phyloP scores from a whole-genome alignment of 1,140 invertebrate genomes.

The Aphidius ervi region DNA sequence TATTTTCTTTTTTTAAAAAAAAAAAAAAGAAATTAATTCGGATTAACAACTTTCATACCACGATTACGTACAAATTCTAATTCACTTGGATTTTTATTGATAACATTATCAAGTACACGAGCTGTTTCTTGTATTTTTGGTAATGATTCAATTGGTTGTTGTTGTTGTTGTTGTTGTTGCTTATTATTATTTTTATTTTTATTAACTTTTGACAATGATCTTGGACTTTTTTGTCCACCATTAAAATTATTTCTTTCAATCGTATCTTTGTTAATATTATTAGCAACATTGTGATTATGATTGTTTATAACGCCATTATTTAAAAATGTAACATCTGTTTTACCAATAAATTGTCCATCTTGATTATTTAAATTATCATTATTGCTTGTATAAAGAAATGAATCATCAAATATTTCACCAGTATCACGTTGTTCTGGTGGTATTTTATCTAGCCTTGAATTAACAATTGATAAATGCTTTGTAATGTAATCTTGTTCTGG shows the following conservation, averaged over 20 bases:
- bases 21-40: constrained; percentile 3
- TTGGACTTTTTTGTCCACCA: background rate
- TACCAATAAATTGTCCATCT: constrained; percentile 36
- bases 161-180: background rate
- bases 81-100: constrained; percentile 12
- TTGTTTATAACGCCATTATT: constrained; percentile 40
- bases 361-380: constrained; percentile 22
- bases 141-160: background rate
- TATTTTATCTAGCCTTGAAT: constrained; percentile 54
- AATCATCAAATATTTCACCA: constrained; percentile 42
- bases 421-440: constrained; percentile 43
- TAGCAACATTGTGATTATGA: constrained; percentile 34
- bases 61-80: constrained; percentile 12
- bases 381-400: constrained; percentile 32
- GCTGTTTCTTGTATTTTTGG: constrained; percentile 8
- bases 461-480: constrained; percentile 70
- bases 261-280: constrained; percentile 11
- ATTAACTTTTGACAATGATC: background rate
- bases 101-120: constrained; percentile 10
- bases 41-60: constrained; percentile 14
- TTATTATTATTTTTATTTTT: background rate
- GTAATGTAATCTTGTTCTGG: constrained; percentile 85
- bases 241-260: constrained; percentile 5
- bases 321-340: constrained; percentile 37
- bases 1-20: no score